A percentile compares a stretch with the other conserved stretches of the same genome.
Evolutionary conservation across 2,113 vertebrate genomes (phyloP).

Genomic region (Otolemur garnettii): DNA sequence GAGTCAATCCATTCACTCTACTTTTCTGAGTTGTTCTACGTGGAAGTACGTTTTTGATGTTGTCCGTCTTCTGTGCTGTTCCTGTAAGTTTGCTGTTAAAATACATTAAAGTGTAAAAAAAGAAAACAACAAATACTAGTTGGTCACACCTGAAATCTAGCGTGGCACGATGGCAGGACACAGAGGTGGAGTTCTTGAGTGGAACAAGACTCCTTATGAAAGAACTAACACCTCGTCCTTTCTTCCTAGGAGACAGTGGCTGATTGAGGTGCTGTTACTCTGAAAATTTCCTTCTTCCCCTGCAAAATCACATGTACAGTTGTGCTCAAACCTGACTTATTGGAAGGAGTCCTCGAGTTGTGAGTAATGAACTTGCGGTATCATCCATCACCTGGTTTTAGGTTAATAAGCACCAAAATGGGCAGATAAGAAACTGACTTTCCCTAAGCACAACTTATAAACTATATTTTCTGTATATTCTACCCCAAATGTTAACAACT

Average conservation of each 20-base stretch:
- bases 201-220: no score
- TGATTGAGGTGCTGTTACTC: no score
- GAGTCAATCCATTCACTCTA: conserved; percentile 87
- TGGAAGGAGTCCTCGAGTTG: no score
- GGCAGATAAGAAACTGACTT: not conserved
- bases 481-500: not conserved
- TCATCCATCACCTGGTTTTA: no score
- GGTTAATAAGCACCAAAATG: not conserved
- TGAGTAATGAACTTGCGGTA: no score
- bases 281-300: no score
- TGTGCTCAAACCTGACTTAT: no score
- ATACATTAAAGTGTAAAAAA: conserved; percentile 84
- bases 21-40: conserved; percentile 77
- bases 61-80: conserved; percentile 89
- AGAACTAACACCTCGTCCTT: no score
- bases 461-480: not conserved
- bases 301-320: no score
- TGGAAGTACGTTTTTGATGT: conserved; percentile 88
- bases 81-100: conserved; percentile 90
- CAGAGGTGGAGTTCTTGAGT: no score
- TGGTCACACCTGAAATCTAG: not conserved
- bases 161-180: rapidly evolving
- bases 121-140: not conserved
- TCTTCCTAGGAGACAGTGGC: no score
- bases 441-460: not conserved